Evolutionary conservation across 2,888 invertebrate species (phyloP), one percentile per base, ranked within the genome.

Genomic region (Athalia circularis): DNA sequence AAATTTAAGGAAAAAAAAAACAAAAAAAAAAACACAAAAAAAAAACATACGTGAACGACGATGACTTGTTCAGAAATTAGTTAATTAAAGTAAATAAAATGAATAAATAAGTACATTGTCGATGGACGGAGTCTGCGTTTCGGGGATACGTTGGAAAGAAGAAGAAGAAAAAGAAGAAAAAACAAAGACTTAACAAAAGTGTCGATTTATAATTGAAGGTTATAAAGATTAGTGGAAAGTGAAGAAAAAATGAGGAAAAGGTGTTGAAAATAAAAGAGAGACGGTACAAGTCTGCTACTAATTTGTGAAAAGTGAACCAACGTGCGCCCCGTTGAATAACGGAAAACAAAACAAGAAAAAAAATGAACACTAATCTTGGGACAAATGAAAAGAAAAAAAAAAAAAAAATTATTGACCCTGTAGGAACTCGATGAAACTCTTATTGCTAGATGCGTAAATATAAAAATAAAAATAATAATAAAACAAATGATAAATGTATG

Each of bases 391-490:
- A 2, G 2, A 29, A 29, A 29, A 29, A 29, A 29, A 29, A 29
- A 29, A 29, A 1, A 68, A 47, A 7, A 43, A 59, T 52, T 15
- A n/a, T 43, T 48, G n/a, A 61, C 62, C 62, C 62, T 62, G 48
- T 75, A 62, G 15, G 43, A 75, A 75, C 62, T 62, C 62, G 61
- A 64, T 61, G 43, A 50, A 75, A 75, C 75, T 62, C 29, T 74
- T 75, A 75, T 75, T 75, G 75, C 75, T 61, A 75, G 61, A 75
- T 75, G 75, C 75, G 75, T 75, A 75, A 75, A 61, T 11, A 70
- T 57, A 72, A 45, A 59, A 13, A 59, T 45, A 15, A 13, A 59
- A 72, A 48, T n/a, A 65, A 48, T 4, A 13, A 65, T 11, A 47
- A 48, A 13, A 68, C 29, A 54, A 47, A 50, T 75, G 48, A 15